Evolutionary conservation across 2,797 vertebrate genomes (phyloP), one percentile per base, ranked within the genome.

Genomic region (Heliangelus exortis): DNA sequence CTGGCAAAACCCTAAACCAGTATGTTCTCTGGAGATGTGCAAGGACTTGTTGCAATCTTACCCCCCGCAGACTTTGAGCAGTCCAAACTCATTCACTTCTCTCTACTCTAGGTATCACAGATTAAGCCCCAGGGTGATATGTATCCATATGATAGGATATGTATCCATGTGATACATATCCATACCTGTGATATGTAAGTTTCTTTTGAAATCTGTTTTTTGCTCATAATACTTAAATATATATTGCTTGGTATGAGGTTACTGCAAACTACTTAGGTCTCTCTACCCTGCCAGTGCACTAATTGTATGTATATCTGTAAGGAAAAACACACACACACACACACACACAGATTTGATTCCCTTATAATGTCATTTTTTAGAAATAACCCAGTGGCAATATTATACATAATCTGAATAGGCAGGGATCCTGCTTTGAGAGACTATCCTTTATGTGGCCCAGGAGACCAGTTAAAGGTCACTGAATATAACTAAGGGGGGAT

Each of bases 401-500:
- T 15, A 10, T 14, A 66, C 23, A n/a, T 4, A 59, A n/a, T 36
- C 16, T 53, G n/a, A 84, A 76, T 5, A 89, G 14, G 16, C 12
- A 71, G 22, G 33, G 7, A 9, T 57, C 5, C 7, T 51, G 7
- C 7, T 75, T 19, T 69, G n/a, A 89, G 23, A 51, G 3, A 23
- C 4, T 28, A 17, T 66, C 9, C 2, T 3, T 54, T 87, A 61
- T 31, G 21, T 3, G 39, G 28, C 4, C 20, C 16, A 79, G 66
- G 71, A 65, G 33, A 82, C 63, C 22, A 82, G 26, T 25, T 6
- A 0, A 3, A 69, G 31, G 25, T 89, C 36, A 59, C 12, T 23
- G 21, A 71, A 61, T 5, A 18, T 33, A 36, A 17, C 20, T 63
- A 41, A 58, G 0, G 1, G 13, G 63, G 1, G 1, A n/a, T 72